Base-by-base conservation (phyloP, 2,888 invertebrate species). In the Omphaloscelis lunosa region DNA sequence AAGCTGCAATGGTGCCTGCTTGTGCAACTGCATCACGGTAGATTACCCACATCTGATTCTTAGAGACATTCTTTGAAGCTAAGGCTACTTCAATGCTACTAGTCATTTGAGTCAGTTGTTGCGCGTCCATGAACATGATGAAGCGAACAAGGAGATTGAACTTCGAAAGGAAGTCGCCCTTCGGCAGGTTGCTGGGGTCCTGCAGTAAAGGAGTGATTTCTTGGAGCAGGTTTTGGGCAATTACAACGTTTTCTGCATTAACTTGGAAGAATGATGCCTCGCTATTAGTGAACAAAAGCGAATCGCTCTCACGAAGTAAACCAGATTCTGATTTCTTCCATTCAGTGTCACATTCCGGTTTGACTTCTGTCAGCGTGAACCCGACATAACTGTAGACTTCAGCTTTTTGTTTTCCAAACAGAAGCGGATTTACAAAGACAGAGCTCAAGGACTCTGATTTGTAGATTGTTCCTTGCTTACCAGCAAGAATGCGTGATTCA, bases 1-100 rank as follows among this genome's bases (percentile, higher is more conserved):
- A 97, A 61, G 98, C 97, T 5, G 98, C 98, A 59, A 97, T 97
- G 17, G 98, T 98, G 70, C 98, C 98, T 27, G 97, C 95, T 92
- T 98, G 97, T 8, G 97, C 96, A 6, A 98, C 95, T 48, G 97
- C 97, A 86, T 98, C 98, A 63, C 97, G 97, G 93, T 97, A 97
- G 15, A 97, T 96, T 90, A 93, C 95, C 97, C 98, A 98, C 88
- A 97, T 95, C 67, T 96, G 95, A 70, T 92, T 90, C 82, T 95
- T 93, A 29, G 94, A 91, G 5, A 90, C 86, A 79, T 96, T 95
- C 82, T 95, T 95, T 6, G 93, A 92, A n/a, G 93, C 87, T 82
- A 93, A 93, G 4, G 90, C 91, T 1, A 91, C 87, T 91, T 97
- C 97, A 68, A 98, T 92, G 85, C 95, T 93, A 61, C 94, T 94